Evolutionary conservation across 2,797 vertebrate genomes (phyloP).

Genomic region (Chromobotia macracanthus): DNA sequence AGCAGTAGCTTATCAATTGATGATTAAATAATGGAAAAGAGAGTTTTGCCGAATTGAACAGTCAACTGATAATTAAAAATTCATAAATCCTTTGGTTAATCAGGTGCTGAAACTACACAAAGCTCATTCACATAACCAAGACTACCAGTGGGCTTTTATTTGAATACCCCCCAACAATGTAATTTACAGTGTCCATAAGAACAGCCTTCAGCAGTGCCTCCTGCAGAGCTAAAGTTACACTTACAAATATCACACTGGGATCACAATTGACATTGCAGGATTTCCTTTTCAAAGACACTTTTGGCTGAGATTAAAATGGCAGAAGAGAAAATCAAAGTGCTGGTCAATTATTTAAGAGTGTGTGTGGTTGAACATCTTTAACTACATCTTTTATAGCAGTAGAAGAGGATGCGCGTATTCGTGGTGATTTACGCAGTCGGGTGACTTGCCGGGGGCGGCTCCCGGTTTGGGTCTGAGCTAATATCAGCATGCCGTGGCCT

Average conservation of each 20-base stretch:
- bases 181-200: neutral
- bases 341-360: conserved; percentile 36
- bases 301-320: neutral
- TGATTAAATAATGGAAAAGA: too few relatives aligned
- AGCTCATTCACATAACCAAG: too few relatives aligned
- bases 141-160: too few relatives aligned
- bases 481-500: conserved; percentile 1
- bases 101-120: too few relatives aligned
- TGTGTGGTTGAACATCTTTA: conserved; percentile 3
- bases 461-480: conserved; percentile 29
- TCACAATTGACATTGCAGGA: neutral
- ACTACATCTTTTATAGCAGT: conserved; percentile 20
- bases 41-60: too few relatives aligned
- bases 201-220: neutral
- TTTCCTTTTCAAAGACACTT: conserved; percentile 26
- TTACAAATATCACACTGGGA: neutral
- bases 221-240: neutral
- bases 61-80: too few relatives aligned
- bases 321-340: conserved; percentile 26
- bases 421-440: conserved; percentile 24
- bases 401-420: conserved; percentile 25
- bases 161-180: neutral
- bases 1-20: too few relatives aligned
- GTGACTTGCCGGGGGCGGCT: neutral
- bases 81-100: too few relatives aligned